phyloP scores from a whole-genome alignment of 1,140 invertebrate species.

The Dufourea novaeangliae region DNA sequence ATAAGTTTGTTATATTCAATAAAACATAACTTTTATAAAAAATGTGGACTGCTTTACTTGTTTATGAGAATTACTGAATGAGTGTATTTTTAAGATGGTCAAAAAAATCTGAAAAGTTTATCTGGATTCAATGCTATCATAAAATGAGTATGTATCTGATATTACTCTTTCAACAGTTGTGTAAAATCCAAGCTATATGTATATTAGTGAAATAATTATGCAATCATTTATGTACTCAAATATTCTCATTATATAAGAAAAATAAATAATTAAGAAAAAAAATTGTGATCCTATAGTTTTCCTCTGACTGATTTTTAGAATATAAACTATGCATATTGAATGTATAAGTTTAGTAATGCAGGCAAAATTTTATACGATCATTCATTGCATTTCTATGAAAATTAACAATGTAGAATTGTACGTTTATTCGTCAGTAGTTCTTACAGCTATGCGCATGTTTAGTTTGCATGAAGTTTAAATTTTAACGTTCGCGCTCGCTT shows the following conservation, averaged over 20 bases:
- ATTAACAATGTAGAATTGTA: neutral
- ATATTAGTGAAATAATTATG: slow-evolving; percentile 10
- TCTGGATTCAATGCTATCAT: slow-evolving; percentile 61
- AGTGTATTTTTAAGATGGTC: neutral
- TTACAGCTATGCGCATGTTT: neutral
- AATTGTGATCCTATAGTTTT: neutral
- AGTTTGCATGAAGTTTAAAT: neutral
- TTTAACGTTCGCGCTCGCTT: no score
- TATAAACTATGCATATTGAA: neutral
- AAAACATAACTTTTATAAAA: neutral
- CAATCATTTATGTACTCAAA: slow-evolving; percentile 54
- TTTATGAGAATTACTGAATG: neutral
- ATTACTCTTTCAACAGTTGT: slow-evolving; percentile 43
- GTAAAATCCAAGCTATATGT: slow-evolving; percentile 41
- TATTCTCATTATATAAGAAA: slow-evolving; percentile 44
- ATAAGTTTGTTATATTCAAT: slow-evolving; percentile 6
- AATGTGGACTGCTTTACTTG: slow-evolving; percentile 4
- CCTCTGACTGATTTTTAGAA: neutral
- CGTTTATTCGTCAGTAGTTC: no score
- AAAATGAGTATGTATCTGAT: slow-evolving; percentile 33
- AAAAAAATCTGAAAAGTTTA: neutral
- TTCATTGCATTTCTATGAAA: neutral
- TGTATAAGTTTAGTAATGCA: no score
- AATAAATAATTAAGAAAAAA: slow-evolving; percentile 52
- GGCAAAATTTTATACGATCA: no score